phyloP scores from a whole-genome alignment of 2,888 invertebrate genomes.

The Drosophila nigricruria region DNA sequence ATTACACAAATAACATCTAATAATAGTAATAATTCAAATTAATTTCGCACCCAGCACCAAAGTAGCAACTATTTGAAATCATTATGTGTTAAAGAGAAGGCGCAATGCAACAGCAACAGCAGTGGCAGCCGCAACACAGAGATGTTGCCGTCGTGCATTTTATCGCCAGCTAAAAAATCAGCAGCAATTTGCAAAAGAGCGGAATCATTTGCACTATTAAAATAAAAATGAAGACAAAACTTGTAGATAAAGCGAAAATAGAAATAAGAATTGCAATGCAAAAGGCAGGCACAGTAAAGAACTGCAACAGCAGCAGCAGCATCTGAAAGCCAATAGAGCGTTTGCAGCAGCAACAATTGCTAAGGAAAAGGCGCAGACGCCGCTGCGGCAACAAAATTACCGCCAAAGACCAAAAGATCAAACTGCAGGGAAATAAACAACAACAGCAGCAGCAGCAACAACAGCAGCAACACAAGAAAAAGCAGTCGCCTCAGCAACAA shows the following conservation, averaged over 20 bases:
- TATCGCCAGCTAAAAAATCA: conserved; percentile 60
- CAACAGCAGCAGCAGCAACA: conserved; percentile 45
- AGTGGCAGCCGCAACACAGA: conserved; percentile 5
- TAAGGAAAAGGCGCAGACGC: conserved; percentile 67
- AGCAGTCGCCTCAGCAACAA: conserved; percentile 39
- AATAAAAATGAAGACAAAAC: conserved; percentile 83
- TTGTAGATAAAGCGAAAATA: conserved; percentile 70
- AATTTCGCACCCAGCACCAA: conserved; percentile 69
- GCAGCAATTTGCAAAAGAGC: conserved; percentile 65
- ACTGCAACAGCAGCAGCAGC: conserved; percentile 25
- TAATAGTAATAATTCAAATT: conserved; percentile 80
- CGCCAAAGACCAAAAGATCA: conserved; percentile 82
- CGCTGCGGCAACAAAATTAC: conserved; percentile 72
- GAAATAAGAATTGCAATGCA: conserved; percentile 58
- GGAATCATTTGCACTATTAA: conserved; percentile 78
- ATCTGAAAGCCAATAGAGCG: conserved; percentile 69
- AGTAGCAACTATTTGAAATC: conserved; percentile 70
- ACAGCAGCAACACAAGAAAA: conserved; percentile 37
- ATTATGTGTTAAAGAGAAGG: conserved; percentile 73
- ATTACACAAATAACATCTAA: conserved; percentile 78
- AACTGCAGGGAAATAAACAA: conserved; percentile 79
- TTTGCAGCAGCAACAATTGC: conserved; percentile 52
- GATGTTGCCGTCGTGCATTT: conserved; percentile 39
- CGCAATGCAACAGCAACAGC: conserved; percentile 7
- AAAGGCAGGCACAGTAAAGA: conserved; percentile 39